Conservation (phyloP, 2,888 invertebrate species). For the Eupithecia subfuscata region DNA sequence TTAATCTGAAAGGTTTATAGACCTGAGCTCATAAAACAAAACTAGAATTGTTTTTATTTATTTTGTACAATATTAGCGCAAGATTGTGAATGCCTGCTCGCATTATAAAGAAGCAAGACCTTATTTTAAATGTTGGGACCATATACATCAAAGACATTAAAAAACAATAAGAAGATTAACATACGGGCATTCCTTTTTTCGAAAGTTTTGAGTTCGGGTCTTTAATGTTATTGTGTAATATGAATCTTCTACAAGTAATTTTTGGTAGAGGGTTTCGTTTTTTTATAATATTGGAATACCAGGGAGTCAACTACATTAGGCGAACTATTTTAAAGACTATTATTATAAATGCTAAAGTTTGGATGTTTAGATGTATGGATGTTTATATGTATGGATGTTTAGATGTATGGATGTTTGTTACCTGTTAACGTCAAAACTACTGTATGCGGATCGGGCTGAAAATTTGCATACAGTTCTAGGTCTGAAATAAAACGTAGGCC, state of each 20-base stretch:
- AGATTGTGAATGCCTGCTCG: background rate
- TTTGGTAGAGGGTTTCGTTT: background rate
- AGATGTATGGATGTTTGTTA: too few species aligned
- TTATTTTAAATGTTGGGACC: background rate
- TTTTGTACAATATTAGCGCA: background rate
- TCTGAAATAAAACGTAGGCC: too few species aligned
- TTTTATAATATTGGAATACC: background rate
- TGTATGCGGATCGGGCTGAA: too few species aligned
- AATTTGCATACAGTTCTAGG: too few species aligned
- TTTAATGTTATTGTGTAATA: background rate
- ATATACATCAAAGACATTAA: background rate
- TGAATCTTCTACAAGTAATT: background rate
- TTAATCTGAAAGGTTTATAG: conserved; percentile 19
- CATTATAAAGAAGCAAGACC: background rate
- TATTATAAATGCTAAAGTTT: too few species aligned
- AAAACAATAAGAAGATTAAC: background rate
- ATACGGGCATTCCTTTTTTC: background rate
- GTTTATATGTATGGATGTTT: too few species aligned
- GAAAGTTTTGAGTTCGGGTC: background rate
- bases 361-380: too few species aligned
- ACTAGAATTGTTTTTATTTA: background rate
- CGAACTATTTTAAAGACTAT: too few species aligned
- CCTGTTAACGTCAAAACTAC: too few species aligned
- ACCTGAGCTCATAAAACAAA: background rate
- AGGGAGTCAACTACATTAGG: background rate